Percentiles rank a stretch among this genome's conserved stretches.
phyloP scores from a whole-genome alignment of 2,888 invertebrate species.

The Troides helena region DNA sequence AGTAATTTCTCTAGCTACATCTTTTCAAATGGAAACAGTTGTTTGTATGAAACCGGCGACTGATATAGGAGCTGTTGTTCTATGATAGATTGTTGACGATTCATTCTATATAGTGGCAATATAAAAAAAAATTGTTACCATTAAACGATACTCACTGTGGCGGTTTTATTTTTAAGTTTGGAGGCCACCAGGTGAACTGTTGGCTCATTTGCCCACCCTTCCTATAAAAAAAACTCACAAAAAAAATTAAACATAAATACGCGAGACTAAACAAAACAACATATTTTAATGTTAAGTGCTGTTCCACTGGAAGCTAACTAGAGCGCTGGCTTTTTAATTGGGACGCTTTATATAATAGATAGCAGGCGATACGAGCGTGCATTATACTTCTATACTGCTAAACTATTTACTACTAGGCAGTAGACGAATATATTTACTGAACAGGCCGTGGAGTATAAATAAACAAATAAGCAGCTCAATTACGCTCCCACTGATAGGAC shows the following conservation, averaged over 20 bases:
- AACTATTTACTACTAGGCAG: not conserved
- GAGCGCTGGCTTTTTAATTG: conserved; percentile 29
- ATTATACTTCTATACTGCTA: not conserved
- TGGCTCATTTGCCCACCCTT: no score
- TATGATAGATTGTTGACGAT: not conserved
- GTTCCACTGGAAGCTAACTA: conserved; percentile 21
- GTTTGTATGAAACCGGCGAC: no score
- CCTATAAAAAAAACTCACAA: no score
- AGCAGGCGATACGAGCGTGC: conserved; percentile 8
- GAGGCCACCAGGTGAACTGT: no score
- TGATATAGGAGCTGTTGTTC: no score
- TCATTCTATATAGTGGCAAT: not conserved
- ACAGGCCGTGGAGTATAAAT: no score
- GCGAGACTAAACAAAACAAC: conserved; percentile 25
- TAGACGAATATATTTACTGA: no score
- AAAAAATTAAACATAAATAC: conserved; percentile 3
- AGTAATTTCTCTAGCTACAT: no score
- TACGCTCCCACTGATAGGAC: no score
- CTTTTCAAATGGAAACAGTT: no score
- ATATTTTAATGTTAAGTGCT: conserved; percentile 28
- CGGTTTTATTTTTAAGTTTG: no score
- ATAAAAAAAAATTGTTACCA: not conserved
- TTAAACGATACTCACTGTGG: conserved; percentile 14
- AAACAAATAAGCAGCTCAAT: no score
- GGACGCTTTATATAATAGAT: conserved; percentile 25